phyloP scores from a whole-genome alignment of 1,140 invertebrate genomes.

The Apocrypta bakeri region DNA sequence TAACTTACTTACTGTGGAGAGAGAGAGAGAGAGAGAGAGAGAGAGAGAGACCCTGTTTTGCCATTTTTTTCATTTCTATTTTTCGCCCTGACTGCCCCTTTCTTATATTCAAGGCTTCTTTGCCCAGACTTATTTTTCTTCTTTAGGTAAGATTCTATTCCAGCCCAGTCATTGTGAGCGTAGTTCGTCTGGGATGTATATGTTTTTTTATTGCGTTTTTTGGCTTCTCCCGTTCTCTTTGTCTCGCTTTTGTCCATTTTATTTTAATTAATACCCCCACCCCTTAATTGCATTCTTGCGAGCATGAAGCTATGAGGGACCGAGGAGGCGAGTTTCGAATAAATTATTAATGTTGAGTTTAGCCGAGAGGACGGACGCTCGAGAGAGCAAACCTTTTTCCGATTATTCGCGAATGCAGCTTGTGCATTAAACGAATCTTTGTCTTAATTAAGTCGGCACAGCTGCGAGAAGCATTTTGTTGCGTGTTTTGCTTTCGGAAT shows the following conservation, averaged over 20 bases:
- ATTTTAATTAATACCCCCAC: slow-evolving; percentile 36
- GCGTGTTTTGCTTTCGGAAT: neutral
- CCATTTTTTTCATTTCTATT: slow-evolving; percentile 1
- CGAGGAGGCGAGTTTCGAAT: slow-evolving; percentile 10
- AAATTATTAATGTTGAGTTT: slow-evolving; percentile 45
- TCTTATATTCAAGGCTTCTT: slow-evolving; percentile 52
- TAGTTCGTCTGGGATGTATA: neutral
- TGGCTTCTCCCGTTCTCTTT: neutral
- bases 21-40: slow-evolving; percentile 24
- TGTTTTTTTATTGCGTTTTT: neutral
- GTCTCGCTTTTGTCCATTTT: slow-evolving; percentile 30
- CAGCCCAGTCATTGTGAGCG: slow-evolving; percentile 37
- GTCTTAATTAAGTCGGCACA: slow-evolving; percentile 37
- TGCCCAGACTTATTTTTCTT: slow-evolving; percentile 30
- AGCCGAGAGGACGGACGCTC: slow-evolving; percentile 6
- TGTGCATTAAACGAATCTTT: slow-evolving; percentile 12
- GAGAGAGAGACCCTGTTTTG: neutral
- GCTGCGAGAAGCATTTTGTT: neutral
- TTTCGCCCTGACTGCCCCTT: slow-evolving; percentile 48
- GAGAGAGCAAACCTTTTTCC: slow-evolving; percentile 17
- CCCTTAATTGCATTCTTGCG: slow-evolving; percentile 41
- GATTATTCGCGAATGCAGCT: slow-evolving; percentile 30
- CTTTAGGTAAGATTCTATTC: slow-evolving; percentile 30
- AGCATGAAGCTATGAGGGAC: neutral
- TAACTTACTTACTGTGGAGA: slow-evolving; percentile 44